Conservation (phyloP, 2,113 vertebrate genomes). For the Steatornis caripensis region DNA sequence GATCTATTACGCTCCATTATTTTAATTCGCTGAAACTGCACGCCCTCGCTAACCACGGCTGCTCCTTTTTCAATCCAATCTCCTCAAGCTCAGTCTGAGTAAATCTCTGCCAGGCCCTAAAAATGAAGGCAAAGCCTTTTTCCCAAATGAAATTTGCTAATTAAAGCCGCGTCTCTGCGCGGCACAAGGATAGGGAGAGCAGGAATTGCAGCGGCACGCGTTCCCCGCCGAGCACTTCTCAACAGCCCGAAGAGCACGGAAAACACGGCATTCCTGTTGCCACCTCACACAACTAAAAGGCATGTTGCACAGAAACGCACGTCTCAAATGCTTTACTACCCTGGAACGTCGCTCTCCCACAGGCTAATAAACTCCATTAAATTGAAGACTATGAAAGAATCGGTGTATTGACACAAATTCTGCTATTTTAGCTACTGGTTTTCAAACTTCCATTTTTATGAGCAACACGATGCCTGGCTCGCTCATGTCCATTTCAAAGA, state of each 20-base stretch:
- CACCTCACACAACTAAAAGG: too few relatives aligned
- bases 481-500: not conserved
- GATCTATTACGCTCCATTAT: not conserved
- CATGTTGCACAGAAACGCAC: fast-evolving
- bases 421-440: too few relatives aligned
- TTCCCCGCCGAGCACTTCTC: not conserved
- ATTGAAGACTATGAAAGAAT: not conserved
- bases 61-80: not conserved
- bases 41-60: not conserved
- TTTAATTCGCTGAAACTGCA: not conserved
- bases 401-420: not conserved
- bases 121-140: not conserved
- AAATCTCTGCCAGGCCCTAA: not conserved
- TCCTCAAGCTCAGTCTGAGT: not conserved
- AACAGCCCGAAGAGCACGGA: too few relatives aligned
- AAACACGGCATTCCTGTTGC: too few relatives aligned
- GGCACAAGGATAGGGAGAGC: too few relatives aligned
- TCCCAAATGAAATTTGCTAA: not conserved
- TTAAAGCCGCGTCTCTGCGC: not conserved
- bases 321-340: not conserved
- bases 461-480: not conserved
- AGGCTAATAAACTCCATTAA: not conserved
- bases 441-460: not conserved
- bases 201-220: fast-evolving
- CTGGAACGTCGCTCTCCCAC: too few relatives aligned